phyloP scores from a whole-genome alignment of 1,140 invertebrate genomes.

The Paraescarpia echinospica region DNA sequence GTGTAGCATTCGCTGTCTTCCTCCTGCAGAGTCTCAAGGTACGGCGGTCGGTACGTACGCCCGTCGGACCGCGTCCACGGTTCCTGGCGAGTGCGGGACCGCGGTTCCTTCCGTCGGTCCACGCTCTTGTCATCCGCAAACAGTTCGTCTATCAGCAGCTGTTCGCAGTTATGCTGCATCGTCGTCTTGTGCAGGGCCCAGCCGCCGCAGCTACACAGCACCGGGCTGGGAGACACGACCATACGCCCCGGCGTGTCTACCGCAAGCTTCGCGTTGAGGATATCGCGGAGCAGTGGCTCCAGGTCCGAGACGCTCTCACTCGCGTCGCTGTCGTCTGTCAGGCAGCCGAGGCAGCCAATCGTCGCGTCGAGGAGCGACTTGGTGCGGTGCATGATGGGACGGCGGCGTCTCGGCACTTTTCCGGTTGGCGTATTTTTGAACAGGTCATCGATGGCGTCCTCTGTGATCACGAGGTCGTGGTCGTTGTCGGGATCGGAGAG shows the following conservation, averaged over 20 bases:
- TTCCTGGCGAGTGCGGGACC: slow-evolving; percentile 65
- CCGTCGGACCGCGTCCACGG: slow-evolving; percentile 36
- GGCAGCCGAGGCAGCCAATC: background rate
- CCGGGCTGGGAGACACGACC: background rate
- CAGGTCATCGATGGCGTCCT: background rate
- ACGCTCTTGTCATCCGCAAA: background rate
- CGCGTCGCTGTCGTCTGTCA: slow-evolving; percentile 40
- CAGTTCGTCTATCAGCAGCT: slow-evolving; percentile 9
- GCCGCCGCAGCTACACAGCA: background rate
- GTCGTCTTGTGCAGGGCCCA: slow-evolving; percentile 8
- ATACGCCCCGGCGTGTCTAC: slow-evolving; percentile 6
- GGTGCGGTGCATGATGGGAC: background rate
- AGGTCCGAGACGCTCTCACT: slow-evolving; percentile 29
- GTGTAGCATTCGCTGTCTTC: background rate
- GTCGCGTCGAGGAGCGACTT: background rate
- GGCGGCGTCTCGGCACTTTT: background rate
- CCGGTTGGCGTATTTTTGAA: background rate
- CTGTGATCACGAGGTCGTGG: slow-evolving; percentile 1
- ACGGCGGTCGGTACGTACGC: background rate
- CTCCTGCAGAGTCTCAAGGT: background rate
- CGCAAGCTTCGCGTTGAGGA: background rate
- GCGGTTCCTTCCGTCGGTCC: slow-evolving; percentile 56
- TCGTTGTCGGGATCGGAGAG: background rate
- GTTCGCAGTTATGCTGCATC: background rate
- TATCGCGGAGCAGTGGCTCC: slow-evolving; percentile 24